Percentiles rank a stretch among this genome's conserved stretches.
These are phyloP conservation scores for Drosophila colorata DNA, from an alignment of 2,888 invertebrate genomes.

Conservation along the genomic window DNA sequence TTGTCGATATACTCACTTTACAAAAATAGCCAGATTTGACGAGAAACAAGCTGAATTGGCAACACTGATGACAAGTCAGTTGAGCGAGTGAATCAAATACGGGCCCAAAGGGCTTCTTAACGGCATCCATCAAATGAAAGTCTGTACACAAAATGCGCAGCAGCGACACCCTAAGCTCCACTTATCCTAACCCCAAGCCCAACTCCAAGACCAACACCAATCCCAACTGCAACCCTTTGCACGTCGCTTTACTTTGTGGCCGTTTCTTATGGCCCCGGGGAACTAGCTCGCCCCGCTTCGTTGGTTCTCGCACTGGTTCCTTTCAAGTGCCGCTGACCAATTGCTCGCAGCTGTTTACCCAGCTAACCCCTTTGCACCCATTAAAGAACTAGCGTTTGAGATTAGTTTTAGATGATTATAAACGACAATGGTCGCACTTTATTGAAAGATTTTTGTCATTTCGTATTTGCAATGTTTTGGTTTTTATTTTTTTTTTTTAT, in stretches of 20 bases:
- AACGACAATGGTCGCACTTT: slow-evolving; percentile 82
- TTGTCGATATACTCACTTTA: too few species aligned
- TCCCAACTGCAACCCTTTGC: slow-evolving; percentile 35
- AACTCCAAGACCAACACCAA: neutral
- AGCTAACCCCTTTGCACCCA: neutral
- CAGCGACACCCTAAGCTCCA: slow-evolving; percentile 17
- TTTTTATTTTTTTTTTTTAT: slow-evolving; percentile 57
- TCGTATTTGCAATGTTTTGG: slow-evolving; percentile 41
- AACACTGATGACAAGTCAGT: slow-evolving; percentile 27
- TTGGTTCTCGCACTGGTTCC: slow-evolving; percentile 2
- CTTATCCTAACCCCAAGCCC: slow-evolving; percentile 5
- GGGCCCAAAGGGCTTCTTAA: slow-evolving; percentile 39
- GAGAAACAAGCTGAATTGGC: neutral
- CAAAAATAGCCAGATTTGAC: neutral
- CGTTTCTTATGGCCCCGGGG: slow-evolving; percentile 19
- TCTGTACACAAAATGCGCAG: slow-evolving; percentile 46
- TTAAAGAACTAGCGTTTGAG: slow-evolving; percentile 19
- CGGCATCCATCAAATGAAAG: slow-evolving; percentile 43
- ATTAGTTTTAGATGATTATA: slow-evolving; percentile 79
- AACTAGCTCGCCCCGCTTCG: slow-evolving; percentile 3
- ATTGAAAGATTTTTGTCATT: slow-evolving; percentile 75
- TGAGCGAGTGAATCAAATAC: slow-evolving; percentile 32
- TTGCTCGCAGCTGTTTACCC: slow-evolving; percentile 15
- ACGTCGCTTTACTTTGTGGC: slow-evolving; percentile 7
- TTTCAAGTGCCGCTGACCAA: slow-evolving; percentile 25